A percentile compares a stretch with the other conserved stretches of the same genome.
Conservation (phyloP, 2,888 invertebrate genomes). For the Catonia carolina region DNA sequence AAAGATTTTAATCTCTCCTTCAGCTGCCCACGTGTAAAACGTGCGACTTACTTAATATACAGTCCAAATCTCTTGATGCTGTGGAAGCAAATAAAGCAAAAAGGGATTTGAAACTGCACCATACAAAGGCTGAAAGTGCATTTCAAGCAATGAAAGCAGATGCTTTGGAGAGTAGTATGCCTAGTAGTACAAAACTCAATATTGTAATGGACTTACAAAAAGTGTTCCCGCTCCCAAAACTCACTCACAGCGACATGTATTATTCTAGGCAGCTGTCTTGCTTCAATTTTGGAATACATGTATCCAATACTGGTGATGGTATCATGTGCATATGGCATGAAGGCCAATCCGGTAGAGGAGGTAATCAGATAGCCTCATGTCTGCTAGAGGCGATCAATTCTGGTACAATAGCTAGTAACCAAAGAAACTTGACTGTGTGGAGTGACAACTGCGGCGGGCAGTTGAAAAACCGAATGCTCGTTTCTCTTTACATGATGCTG, state of each 20-base stretch:
- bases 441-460: slow-evolving; percentile 6
- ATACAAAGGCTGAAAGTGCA: too few relatives aligned
- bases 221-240: too few relatives aligned
- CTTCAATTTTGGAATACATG: slow-evolving; percentile 7
- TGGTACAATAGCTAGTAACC: not conserved
- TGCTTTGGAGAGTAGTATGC: too few relatives aligned
- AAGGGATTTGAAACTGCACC: not conserved
- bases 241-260: too few relatives aligned
- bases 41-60: too few relatives aligned
- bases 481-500: not conserved
- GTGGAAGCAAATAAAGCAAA: not conserved
- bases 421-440: not conserved
- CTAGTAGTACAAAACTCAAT: too few relatives aligned
- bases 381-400: not conserved
- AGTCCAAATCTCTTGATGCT: too few relatives aligned
- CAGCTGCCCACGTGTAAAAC: slow-evolving; percentile 5
- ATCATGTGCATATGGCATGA: slow-evolving; percentile 12
- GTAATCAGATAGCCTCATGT: slow-evolving; percentile 10
- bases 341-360: slow-evolving; percentile 4
- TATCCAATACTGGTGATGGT: slow-evolving; percentile 5
- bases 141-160: too few relatives aligned
- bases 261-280: slow-evolving; percentile 10
- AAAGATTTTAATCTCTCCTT: not conserved
- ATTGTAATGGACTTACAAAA: too few relatives aligned
- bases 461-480: slow-evolving; percentile 4